Conservation (phyloP, 2,797 vertebrate genomes). For the Helarctos malayanus region DNA sequence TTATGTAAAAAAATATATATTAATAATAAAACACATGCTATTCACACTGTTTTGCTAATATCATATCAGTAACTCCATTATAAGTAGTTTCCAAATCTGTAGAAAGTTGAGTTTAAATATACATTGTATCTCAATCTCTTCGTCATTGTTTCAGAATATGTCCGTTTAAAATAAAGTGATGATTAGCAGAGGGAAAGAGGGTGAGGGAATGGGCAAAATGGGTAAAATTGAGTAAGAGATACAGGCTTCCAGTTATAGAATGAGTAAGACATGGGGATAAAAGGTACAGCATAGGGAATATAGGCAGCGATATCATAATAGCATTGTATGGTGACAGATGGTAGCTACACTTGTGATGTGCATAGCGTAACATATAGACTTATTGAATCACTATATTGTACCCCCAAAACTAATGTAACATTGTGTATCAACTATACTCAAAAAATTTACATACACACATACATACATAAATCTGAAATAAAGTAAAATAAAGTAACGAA, state of each 20-base stretch:
- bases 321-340: background rate
- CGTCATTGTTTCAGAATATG: background rate
- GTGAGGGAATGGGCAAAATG: background rate
- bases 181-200: background rate
- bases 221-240: background rate
- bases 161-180: background rate
- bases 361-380: background rate
- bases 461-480: background rate
- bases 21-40: background rate
- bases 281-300: background rate
- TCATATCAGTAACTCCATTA: background rate
- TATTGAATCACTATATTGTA: background rate
- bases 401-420: background rate
- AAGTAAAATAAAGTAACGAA: background rate
- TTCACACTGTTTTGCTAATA: background rate
- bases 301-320: background rate
- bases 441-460: background rate
- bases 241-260: background rate
- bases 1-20: conserved; percentile 47
- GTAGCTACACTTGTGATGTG: background rate
- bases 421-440: background rate
- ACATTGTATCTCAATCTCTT: conserved; percentile 49
- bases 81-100: conserved; percentile 31
- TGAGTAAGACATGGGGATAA: background rate
- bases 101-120: background rate